phyloP scores from a whole-genome alignment of 2,888 invertebrate genomes.

The Ormia ochracea region DNA sequence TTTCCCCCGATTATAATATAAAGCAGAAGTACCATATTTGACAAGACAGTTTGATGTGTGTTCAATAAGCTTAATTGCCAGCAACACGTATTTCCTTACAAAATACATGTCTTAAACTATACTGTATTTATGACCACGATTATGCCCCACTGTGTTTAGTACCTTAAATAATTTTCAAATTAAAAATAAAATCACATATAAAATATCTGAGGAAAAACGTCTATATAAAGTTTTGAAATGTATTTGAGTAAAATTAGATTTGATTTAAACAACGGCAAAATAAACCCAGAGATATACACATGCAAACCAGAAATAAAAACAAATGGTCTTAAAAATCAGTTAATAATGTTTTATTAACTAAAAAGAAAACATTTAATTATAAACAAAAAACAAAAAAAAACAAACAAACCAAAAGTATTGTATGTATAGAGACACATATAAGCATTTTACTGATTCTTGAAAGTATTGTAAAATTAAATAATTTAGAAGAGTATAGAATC shows the following conservation, averaged over 20 bases:
- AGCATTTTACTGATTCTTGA: conserved; percentile 36
- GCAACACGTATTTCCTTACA: no score
- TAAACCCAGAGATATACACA: conserved; percentile 6
- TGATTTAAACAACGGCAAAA: no score
- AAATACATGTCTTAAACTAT: no score
- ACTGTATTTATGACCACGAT: no score
- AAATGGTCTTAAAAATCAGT: conserved; percentile 32
- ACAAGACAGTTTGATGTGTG: no score
- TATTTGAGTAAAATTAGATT: no score
- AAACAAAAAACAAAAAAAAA: background rate
- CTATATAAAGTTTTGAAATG: conserved; percentile 10
- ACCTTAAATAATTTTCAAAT: conserved; percentile 54
- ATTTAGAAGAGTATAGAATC: conserved; percentile 44
- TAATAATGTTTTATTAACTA: conserved; percentile 53
- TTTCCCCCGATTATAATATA: no score
- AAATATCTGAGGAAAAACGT: background rate
- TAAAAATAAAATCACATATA: conserved; percentile 10
- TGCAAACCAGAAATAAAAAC: background rate
- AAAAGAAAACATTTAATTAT: conserved; percentile 5
- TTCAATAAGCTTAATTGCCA: no score
- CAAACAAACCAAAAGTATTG: no score
- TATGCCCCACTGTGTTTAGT: conserved; percentile 55
- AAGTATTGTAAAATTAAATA: conserved; percentile 48
- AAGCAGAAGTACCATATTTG: no score
- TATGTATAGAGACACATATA: no score